Evolutionary conservation across 2,797 vertebrate species (phyloP), one percentile per base, ranked within the genome.

Genomic region (Lacerta bilineata): DNA sequence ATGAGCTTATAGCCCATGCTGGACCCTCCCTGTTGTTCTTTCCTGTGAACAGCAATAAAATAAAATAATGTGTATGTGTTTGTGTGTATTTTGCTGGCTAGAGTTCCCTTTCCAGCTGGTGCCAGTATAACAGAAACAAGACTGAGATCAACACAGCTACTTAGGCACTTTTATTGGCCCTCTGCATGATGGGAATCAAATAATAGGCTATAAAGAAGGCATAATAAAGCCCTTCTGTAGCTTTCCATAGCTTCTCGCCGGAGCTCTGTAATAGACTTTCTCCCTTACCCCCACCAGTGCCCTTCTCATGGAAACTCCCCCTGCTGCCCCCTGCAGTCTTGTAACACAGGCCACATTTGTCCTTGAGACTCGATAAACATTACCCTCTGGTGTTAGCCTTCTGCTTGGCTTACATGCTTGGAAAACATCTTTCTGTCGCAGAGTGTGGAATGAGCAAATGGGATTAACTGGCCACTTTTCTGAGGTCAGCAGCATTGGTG

Each of bases 161-260:
- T 82, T 3, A 36, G 83, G 64, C 75, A 78, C 83, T 39, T 87
- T 81, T 75, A 85, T 80, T 18, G 66, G 88, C 86, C 81, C 64
- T 85, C 23, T 39, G 41, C 0, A 1, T 92, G 5, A 83, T 36
- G 23, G 0, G 1, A 75, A 89, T 77, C 68, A 0, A 0, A 11
- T 18, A 64, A 80, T 1, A 1, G 88, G 41, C 66, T 71, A 3
- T 5, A 85, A 93, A 90, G 0, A 17, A 87, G 69, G 46, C 2
- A 10, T 55, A 88, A 81, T 0, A 18, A 36, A 13, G 75, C 27
- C 18, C 72, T 84, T 50, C 8, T 43, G 1, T n/a, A 59, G 3
- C 43, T 77, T 59, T 1, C 1, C 55, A 69, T 17, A 18, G 11
- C 8, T 17, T 8, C 68, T 64, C 88, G 0, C 41, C 86, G 29